Base-by-base conservation (phyloP, 2,113 vertebrate genomes). In the Orientallactaga bullata region DNA sequence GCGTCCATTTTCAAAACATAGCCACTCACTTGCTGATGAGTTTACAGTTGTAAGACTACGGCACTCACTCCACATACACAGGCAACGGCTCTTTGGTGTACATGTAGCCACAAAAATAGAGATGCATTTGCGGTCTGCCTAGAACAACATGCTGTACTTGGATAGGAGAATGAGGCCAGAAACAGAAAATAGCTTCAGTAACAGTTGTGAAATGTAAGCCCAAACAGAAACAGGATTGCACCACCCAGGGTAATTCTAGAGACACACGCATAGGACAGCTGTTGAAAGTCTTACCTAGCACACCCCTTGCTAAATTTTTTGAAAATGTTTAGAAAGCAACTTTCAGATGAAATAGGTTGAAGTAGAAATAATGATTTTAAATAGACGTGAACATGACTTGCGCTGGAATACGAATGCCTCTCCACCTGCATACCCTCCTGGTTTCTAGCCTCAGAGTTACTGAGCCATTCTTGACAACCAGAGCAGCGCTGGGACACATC, bases 201-300 rank as follows among this genome's bases (percentile, higher is more conserved):
- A 32, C 13, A 71, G 39, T 80, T 92, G 80, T 72, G 77, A 85
- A 65, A 79, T n/a, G 1, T 8, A 24, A 93, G 76, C 39, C 71
- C 37, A 88, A 91, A 77, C 26, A 72, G 35, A 88, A 81, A 61
- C 30, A 26, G 12, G 24, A n/a, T 16, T 30, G 24, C 0, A 18
- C 35, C 37, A 65, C 16, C 87, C 32, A 84, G n/a, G 4, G 7
- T 66, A 83, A 37, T 84, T 95, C 74, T 71, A 58, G 88, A 85
- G 90, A 68, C 81, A 89, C 9, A 74, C 5, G 42, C 18, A 73
- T 39, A 95, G 88, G 94, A 93, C 60, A 94, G 95, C 90, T 94
- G 80, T 96, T 96, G 94, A 96, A 96, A 97, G 96, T 97, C 97
- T 97, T 85, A 88, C 0, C 7, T 5, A 85, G 92, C 83, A 93